A percentile compares a stretch with the other conserved stretches of the same genome.
Conservation (phyloP, 2,113 vertebrate species). For the Dasypus novemcinctus region DNA sequence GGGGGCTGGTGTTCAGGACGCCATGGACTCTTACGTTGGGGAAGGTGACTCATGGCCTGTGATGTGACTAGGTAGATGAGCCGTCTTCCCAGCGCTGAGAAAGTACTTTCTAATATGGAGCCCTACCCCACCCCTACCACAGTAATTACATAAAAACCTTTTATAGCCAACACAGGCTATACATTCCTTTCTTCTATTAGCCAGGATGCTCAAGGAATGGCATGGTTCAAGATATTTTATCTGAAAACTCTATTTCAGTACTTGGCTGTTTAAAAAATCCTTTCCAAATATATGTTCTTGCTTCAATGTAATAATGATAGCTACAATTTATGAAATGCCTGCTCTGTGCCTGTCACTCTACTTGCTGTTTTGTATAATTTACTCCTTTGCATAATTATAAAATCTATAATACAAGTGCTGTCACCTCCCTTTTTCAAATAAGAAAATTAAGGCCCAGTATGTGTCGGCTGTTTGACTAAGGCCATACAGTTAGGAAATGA, state of each 20-base stretch:
- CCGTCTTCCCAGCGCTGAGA: background rate
- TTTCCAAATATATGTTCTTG: background rate
- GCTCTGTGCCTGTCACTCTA: background rate
- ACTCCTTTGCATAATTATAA: background rate
- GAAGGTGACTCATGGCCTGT: background rate
- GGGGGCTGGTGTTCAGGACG: background rate
- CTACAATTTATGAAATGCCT: background rate
- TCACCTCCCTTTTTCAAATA: background rate
- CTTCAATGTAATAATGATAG: background rate
- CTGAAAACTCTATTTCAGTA: background rate
- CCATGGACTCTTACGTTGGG: background rate
- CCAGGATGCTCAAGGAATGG: background rate
- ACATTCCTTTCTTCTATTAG: background rate
- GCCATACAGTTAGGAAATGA: background rate
- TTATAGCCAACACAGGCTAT: background rate
- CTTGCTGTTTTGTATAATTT: background rate
- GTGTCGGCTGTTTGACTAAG: background rate
- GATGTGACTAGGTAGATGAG: background rate
- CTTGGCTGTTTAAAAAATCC: background rate
- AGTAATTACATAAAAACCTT: background rate
- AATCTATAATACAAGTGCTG: background rate
- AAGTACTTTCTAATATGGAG: background rate
- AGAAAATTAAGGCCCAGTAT: background rate
- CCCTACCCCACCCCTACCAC: background rate
- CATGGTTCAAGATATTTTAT: background rate